Conservation (phyloP, 2,888 invertebrate genomes). For the Cerastis rubricosa region DNA sequence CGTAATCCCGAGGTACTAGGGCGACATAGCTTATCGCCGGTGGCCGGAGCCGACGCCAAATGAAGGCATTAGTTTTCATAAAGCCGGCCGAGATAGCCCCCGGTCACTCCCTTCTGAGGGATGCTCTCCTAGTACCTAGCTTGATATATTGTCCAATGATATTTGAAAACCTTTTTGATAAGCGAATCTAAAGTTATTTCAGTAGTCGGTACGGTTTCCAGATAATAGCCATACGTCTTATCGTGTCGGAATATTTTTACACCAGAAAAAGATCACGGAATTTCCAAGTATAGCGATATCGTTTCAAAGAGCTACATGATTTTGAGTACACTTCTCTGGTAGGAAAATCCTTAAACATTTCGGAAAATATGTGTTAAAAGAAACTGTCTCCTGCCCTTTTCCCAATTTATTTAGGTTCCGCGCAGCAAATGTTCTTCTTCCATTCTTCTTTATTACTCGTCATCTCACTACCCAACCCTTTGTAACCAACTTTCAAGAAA, state of each 20-base stretch:
- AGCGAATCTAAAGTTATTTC: conserved; percentile 68
- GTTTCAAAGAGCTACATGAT: background rate
- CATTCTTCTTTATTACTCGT: background rate
- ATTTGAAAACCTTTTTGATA: conserved; percentile 74
- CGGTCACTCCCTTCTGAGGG: conserved; percentile 80
- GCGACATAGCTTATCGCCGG: conserved; percentile 88
- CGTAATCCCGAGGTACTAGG: conserved; percentile 87
- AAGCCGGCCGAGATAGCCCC: conserved; percentile 86
- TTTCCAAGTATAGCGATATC: background rate
- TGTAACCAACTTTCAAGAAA: conserved; percentile 10
- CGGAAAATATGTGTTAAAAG: background rate
- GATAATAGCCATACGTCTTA: conserved; percentile 41
- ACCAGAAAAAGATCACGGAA: background rate
- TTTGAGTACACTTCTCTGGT: background rate
- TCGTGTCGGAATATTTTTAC: conserved; percentile 26
- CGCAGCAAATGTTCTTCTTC: background rate
- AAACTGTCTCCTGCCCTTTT: background rate
- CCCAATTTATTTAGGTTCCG: background rate
- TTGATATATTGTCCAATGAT: conserved; percentile 80
- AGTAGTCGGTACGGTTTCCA: conserved; percentile 50
- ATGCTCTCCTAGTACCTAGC: conserved; percentile 76
- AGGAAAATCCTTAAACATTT: background rate
- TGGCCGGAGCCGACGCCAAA: conserved; percentile 85
- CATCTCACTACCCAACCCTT: background rate
- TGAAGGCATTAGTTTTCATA: conserved; percentile 91